A percentile compares a stretch with the other conserved stretches of the same genome.
phyloP scores from a whole-genome alignment of 1,140 invertebrate genomes.

The Aricia agestis region DNA sequence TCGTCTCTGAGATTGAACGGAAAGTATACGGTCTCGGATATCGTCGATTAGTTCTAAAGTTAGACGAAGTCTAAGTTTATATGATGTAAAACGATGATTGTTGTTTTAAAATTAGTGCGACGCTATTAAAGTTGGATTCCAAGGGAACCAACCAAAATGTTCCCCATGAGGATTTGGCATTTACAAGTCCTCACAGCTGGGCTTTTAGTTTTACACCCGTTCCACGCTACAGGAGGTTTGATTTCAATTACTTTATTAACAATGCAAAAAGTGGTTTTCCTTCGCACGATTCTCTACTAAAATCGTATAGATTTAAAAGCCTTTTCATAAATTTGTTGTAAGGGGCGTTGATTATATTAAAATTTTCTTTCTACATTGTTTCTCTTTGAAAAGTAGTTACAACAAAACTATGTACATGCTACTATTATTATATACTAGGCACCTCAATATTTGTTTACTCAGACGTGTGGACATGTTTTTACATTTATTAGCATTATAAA shows the following conservation, averaged over 20 bases:
- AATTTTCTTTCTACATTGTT: neutral
- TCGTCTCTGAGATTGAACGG: constrained; percentile 50
- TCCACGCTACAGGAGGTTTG: constrained; percentile 44
- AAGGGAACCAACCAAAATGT: constrained; percentile 39
- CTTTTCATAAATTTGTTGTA: constrained; percentile 26
- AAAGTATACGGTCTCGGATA: constrained; percentile 43
- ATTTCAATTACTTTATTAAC: constrained; percentile 35
- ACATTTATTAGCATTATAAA: no score
- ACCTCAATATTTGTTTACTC: no score
- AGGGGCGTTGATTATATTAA: neutral
- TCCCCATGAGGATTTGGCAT: constrained; percentile 31
- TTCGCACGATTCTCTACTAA: constrained; percentile 12
- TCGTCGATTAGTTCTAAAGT: constrained; percentile 28
- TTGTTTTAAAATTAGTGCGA: constrained; percentile 18
- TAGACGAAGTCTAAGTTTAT: constrained; percentile 39
- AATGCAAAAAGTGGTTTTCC: constrained; percentile 1
- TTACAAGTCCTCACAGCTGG: constrained; percentile 36
- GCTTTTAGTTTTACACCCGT: constrained; percentile 23
- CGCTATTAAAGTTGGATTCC: constrained; percentile 25
- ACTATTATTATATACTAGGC: no score
- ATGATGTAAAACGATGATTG: constrained; percentile 32
- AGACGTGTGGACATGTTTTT: no score
- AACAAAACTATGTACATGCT: no score
- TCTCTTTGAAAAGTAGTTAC: no score
- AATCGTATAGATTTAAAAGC: constrained; percentile 40